These are phyloP conservation scores for Eumeta japonica DNA, from an alignment of 1,140 invertebrate species.

Conservation along the genomic window DNA sequence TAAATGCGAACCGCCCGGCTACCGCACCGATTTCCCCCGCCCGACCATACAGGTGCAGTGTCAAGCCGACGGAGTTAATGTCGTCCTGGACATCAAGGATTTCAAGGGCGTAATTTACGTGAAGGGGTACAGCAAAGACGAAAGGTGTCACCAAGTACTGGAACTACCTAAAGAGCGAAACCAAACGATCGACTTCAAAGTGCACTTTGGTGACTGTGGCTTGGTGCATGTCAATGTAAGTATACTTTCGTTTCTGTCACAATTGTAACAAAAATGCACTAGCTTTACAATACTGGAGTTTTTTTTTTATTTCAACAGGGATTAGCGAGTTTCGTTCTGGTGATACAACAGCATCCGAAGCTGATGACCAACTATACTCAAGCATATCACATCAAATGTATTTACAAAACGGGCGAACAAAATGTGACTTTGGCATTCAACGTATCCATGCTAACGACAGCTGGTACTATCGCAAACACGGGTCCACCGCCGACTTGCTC, in stretches of 20 bases:
- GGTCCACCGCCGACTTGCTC: slow-evolving; percentile 89
- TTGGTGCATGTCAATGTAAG: slow-evolving; percentile 87
- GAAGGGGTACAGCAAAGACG: slow-evolving; percentile 91
- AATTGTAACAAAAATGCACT: background rate
- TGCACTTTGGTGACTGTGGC: slow-evolving; percentile 88
- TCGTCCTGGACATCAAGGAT: slow-evolving; percentile 79
- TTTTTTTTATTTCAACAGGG: slow-evolving; percentile 61
- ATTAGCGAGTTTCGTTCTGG: slow-evolving; percentile 86
- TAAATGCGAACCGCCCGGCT: slow-evolving; percentile 60
- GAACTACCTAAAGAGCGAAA: slow-evolving; percentile 67
- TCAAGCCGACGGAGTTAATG: slow-evolving; percentile 87
- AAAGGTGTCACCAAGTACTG: slow-evolving; percentile 80
- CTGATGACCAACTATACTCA: slow-evolving; percentile 92
- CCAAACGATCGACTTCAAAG: slow-evolving; percentile 81
- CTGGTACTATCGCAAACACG: slow-evolving; percentile 92
- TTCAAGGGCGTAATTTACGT: slow-evolving; percentile 93
- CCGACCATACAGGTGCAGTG: slow-evolving; percentile 85
- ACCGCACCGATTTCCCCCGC: slow-evolving; percentile 78
- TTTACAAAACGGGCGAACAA: slow-evolving; percentile 91
- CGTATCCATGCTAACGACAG: slow-evolving; percentile 92
- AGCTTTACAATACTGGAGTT: background rate
- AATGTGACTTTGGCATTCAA: slow-evolving; percentile 92
- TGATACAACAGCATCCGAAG: slow-evolving; percentile 94
- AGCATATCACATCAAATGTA: slow-evolving; percentile 92
- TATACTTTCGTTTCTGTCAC: slow-evolving; percentile 13